Evolutionary conservation across 2,888 invertebrate genomes (phyloP), one percentile per base, ranked within the genome.

Genomic region (Sphinx pinastri): DNA sequence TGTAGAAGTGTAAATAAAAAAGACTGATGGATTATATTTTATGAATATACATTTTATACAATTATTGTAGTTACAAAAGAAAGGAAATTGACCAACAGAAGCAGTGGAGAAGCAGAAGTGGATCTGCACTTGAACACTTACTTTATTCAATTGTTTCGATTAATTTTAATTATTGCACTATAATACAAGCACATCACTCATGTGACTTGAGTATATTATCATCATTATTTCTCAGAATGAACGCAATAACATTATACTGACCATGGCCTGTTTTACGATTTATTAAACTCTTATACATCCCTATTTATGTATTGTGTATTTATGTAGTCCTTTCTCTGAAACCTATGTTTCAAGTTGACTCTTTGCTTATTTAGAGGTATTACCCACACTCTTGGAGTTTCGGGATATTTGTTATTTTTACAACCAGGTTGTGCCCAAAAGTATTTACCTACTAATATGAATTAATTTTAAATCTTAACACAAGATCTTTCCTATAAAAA

Each of bases 61-160:
- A 25, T 25, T 25, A 25, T 25, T 25, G 25, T 25, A 25, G 25
- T 25, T 25, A 25, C 25, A 25, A 25, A 25, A 25, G 1, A 25
- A 25, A 25, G 25, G 25, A 38, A 38, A 38, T 38, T 7, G 38
- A 38, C 38, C 38, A 4, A 38, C 38, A 8, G 76, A 77, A 79
- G 78, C 75, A 74, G 68, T 71, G n/a, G n/a, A n/a, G n/a, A n/a
- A n/a, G n/a, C n/a, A n/a, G n/a, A n/a, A n/a, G n/a, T n/a, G 72
- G 71, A 72, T 75, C 72, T 77, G 67, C 73, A 70, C 49, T 72
- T 73, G 60, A 60, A 60, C 60, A 60, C 45, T 60, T 60, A 47
- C 69, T 74, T 72, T 66, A 69, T 68, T 52, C 59, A 72, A 58
- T 72, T 75, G 57, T 67, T 57, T 51, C 49, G 38, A 49, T 47